Percentiles rank a stretch among this genome's conserved stretches.
Evolutionary conservation across 1,140 invertebrate species (phyloP).

Genomic region (Anastatus disparis): DNA sequence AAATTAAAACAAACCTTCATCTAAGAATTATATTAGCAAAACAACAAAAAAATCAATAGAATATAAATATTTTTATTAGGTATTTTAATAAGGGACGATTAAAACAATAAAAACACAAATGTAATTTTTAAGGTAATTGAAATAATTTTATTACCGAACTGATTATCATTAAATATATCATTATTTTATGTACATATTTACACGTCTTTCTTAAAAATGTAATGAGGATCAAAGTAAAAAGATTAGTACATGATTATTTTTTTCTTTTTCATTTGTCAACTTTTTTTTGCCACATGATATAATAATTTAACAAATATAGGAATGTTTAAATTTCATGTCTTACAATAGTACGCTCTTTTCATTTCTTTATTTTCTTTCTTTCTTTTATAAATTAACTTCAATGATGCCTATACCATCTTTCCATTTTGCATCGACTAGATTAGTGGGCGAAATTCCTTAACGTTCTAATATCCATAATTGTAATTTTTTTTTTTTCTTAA

Average conservation of each 20-base stretch:
- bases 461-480: neutral
- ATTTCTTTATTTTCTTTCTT: too few relatives aligned
- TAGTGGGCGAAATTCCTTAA: constrained; percentile 31
- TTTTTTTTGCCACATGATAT: constrained; percentile 11
- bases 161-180: constrained; percentile 33
- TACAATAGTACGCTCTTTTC: constrained; percentile 25
- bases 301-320: constrained; percentile 51
- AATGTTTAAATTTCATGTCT: constrained; percentile 50
- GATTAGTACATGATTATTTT: too few relatives aligned
- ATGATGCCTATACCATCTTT: constrained; percentile 14
- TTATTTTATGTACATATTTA: constrained; percentile 56
- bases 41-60: too few relatives aligned
- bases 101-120: neutral
- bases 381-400: constrained; percentile 17
- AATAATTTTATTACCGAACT: constrained; percentile 35
- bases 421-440: constrained; percentile 35
- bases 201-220: constrained; percentile 39
- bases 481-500: neutral
- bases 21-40: too few relatives aligned
- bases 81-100: too few relatives aligned
- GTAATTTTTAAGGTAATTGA: constrained; percentile 28
- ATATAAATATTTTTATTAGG: too few relatives aligned
- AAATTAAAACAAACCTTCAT: too few relatives aligned
- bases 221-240: constrained; percentile 27
- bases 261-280: too few relatives aligned